Evolutionary conservation across 2,888 invertebrate genomes (phyloP), one percentile per base, ranked within the genome.

Genomic region (Mythimna pallens): DNA sequence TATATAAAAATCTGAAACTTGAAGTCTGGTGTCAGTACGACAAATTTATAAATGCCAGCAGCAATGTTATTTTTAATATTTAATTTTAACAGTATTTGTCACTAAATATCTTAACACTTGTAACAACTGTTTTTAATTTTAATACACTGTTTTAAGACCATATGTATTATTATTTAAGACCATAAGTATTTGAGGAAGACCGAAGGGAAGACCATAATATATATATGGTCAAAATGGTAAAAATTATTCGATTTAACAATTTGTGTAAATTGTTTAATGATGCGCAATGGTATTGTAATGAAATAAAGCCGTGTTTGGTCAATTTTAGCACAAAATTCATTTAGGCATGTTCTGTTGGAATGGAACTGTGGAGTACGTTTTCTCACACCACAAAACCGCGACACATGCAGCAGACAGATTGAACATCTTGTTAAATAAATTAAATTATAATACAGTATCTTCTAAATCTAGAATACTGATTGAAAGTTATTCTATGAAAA

Each of bases 51-150:
- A 52, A 50, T 50, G 30, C 12, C 62, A 55, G 40, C 12, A 70
- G 43, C 52, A 62, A 55, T 40, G 40, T 52, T 59, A 10, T 62
- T 55, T n/a, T 36, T 5, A 3, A 12, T 52, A 17, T 43, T 12
- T 75, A 52, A 70, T 76, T 70, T 70, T 65, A 73, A 61, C 65
- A 58, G 30, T 73, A 70, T 76, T 30, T 71, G 73, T 75, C 76
- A 75, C 71, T 54, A 61, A 69, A 71, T 65, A 76, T 71, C 72
- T 73, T 71, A 75, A 75, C 80, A 82, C 67, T 70, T 80, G 70
- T 84, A 78, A 78, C 81, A 83, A 83, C 81, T 84, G 85, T 78
- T 80, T 36, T 81, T 82, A 80, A 77, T 47, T 14, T 47, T 47
- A 47, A 47, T 47, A 47, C 47, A 17, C 17, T 17, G 47, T 47